phyloP scores from a whole-genome alignment of 2,113 vertebrate species.

The Puma concolor region DNA sequence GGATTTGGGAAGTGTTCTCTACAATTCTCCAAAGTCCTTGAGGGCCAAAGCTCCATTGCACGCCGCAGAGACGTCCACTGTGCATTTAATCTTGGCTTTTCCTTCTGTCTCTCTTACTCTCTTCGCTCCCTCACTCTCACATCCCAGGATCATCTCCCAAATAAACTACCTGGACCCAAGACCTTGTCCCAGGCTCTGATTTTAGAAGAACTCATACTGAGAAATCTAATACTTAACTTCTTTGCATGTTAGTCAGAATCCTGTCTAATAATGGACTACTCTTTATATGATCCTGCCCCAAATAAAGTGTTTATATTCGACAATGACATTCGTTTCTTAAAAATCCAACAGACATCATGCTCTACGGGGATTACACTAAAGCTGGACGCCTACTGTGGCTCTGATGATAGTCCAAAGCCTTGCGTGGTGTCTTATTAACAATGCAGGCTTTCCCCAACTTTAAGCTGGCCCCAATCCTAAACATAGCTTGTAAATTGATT shows the following conservation, averaged over 20 bases:
- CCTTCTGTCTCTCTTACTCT: neutral
- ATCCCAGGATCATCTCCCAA: neutral
- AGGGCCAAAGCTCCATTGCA: neutral
- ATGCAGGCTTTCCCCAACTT: neutral
- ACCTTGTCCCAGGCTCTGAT: neutral
- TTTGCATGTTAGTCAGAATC: neutral
- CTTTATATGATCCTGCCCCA: neutral
- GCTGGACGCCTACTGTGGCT: neutral
- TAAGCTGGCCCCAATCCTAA: conserved; percentile 13
- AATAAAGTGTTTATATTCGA: conserved; percentile 1
- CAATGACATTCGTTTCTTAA: conserved; percentile 37
- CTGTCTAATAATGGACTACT: neutral
- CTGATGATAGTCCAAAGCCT: neutral
- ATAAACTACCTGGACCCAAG: neutral
- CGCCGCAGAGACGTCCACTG: neutral
- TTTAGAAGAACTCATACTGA: neutral
- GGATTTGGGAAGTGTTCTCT: neutral
- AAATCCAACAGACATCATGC: neutral
- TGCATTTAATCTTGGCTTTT: neutral
- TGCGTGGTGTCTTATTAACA: conserved; percentile 5
- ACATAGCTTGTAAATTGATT: conserved; percentile 47
- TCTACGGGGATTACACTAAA: neutral
- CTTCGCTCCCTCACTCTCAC: neutral
- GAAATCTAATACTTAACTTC: neutral
- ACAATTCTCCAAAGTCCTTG: neutral